Evolutionary conservation across 2,797 vertebrate species (phyloP).

Genomic region (Saguinus oedipus): DNA sequence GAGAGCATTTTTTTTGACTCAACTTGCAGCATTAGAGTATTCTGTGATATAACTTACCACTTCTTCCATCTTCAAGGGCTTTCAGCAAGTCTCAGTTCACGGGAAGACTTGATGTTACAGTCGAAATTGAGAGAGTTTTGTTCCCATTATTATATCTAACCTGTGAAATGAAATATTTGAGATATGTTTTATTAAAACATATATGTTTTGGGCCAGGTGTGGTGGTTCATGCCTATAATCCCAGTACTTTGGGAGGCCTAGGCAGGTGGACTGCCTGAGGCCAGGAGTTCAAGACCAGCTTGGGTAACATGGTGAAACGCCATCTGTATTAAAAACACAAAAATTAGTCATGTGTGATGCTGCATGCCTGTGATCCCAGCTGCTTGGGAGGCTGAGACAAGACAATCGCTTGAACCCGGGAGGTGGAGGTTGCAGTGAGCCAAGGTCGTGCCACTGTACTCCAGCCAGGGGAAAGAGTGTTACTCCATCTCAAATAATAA

Average conservation of each 20-base stretch:
- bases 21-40: slow-evolving; percentile 3
- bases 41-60: not conserved
- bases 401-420: not conserved
- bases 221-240: not conserved
- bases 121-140: slow-evolving; percentile 2
- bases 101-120: not conserved
- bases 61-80: not conserved
- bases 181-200: not conserved
- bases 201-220: not conserved
- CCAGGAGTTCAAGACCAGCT: not conserved
- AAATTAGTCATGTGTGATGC: not conserved
- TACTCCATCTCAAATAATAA: not conserved
- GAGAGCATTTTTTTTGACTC: not conserved
- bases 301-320: not conserved
- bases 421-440: not conserved
- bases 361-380: not conserved
- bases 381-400: not conserved
- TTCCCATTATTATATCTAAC: not conserved
- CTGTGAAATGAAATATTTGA: not conserved
- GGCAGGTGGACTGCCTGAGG: not conserved
- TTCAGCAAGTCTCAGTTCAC: not conserved
- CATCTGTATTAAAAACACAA: not conserved
- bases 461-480: not conserved
- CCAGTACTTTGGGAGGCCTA: not conserved
- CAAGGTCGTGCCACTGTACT: not conserved